Evolutionary conservation across 2,888 invertebrate species (phyloP), one percentile per base, ranked within the genome.

Genomic region (Crematogaster levior): DNA sequence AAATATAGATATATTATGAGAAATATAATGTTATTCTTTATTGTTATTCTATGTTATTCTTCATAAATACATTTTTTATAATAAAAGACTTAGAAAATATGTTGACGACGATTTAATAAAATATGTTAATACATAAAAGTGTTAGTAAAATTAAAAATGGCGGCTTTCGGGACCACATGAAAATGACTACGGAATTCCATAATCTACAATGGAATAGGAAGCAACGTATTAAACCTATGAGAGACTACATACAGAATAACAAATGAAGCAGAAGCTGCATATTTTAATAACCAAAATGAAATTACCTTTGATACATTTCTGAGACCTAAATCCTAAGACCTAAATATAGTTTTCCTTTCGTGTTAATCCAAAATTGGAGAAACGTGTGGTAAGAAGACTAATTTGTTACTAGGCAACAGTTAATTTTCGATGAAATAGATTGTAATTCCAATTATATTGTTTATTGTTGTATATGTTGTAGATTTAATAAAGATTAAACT

Each of bases 171-270:
- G 10, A 12, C 66, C 66, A 77, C 77, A 77, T 77, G 43, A 77
- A 77, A 77, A 56, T 43, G 66, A 77, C 53, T 77, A 43, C 21
- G 40, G 66, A 77, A 77, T 66, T 53, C 43, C 15, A 21, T 58
- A 43, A 53, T 77, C 43, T 12, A 43, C n/a, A n/a, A 40, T 77
- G 30, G 43, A 66, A 18, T 21, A 37, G 53, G 40, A 43, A 68
- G 77, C 24, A 68, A 77, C 30, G 40, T 56, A 68, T 77, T 77
- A 77, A 77, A 46, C 18, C 56, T 34, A 43, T 34, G 30, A 43
- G 34, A 3, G 18, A 21, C 40, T 68, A 79, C 77, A 79, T 56
- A 79, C 56, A 56, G 56, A 79, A 79, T 79, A 79, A 68, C 18
- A 18, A 24, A 79, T 79, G 77, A 68, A 18, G 34, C 5, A 43